phyloP scores from a whole-genome alignment of 1,140 invertebrate species.

The Lethrus apterus region DNA sequence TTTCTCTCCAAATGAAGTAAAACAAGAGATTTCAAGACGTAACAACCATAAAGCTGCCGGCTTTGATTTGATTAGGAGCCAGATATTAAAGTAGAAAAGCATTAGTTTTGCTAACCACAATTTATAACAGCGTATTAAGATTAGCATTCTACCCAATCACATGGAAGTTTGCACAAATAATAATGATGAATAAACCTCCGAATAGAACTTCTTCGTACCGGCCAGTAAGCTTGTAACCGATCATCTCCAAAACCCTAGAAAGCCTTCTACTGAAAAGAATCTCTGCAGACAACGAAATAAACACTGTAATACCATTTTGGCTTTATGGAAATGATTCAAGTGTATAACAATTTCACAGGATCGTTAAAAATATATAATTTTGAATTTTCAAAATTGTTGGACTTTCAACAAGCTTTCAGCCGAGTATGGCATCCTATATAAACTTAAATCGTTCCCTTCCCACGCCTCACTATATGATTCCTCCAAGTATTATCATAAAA shows the following conservation, averaged over 20 bases:
- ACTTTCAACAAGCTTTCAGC: too few species aligned
- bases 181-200: conserved; percentile 21
- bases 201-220: conserved; percentile 17
- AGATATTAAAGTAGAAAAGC: conserved; percentile 22
- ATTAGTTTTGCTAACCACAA: too few species aligned
- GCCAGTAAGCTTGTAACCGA: conserved; percentile 22
- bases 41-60: conserved; percentile 21
- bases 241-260: conserved; percentile 21
- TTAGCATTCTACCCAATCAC: conserved; percentile 4
- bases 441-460: too few species aligned
- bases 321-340: too few species aligned
- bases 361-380: too few species aligned
- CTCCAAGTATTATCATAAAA: too few species aligned
- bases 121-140: conserved; percentile 11
- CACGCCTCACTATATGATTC: too few species aligned
- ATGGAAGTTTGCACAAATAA: conserved; percentile 24
- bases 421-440: too few species aligned
- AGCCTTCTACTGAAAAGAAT: conserved; percentile 22
- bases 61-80: conserved; percentile 20
- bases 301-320: conserved; percentile 25
- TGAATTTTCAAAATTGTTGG: too few species aligned
- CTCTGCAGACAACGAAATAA: conserved; percentile 3
- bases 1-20: not conserved
- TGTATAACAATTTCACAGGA: too few species aligned
- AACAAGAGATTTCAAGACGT: not conserved